Conservation (phyloP, 2,797 vertebrate species). For the Hylomyscus alleni region DNA sequence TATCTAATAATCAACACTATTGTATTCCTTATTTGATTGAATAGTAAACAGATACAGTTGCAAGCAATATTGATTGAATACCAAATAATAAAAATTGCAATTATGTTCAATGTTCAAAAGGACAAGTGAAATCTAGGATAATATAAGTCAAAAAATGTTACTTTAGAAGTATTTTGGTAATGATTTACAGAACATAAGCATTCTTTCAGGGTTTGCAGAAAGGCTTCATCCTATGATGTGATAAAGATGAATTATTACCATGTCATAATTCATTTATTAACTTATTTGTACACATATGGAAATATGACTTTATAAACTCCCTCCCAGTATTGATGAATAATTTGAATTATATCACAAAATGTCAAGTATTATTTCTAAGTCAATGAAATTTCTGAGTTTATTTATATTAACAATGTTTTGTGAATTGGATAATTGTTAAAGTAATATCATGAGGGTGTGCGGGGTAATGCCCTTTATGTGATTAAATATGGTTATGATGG, state of each 20-base stretch:
- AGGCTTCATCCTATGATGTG: neutral
- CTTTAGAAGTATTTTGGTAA: neutral
- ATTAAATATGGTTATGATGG: neutral
- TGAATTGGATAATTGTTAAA: neutral
- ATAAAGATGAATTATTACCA: neutral
- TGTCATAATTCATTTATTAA: neutral
- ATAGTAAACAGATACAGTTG: neutral
- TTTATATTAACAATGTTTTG: neutral
- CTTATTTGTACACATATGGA: neutral
- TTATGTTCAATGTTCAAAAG: neutral
- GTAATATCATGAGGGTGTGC: neutral
- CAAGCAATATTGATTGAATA: neutral
- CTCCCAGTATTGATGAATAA: neutral
- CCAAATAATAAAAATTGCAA: neutral
- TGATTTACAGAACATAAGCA: neutral
- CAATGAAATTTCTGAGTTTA: neutral
- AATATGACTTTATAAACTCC: neutral
- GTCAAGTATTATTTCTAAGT: neutral
- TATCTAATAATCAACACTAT: neutral
- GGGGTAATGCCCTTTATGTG: neutral
- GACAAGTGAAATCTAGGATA: neutral
- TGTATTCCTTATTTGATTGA: neutral
- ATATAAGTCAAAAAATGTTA: neutral
- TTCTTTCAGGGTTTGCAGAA: neutral
- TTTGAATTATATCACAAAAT: neutral